These are phyloP conservation scores for Puma concolor DNA, from an alignment of 2,113 vertebrate genomes.

Conservation along the genomic window DNA sequence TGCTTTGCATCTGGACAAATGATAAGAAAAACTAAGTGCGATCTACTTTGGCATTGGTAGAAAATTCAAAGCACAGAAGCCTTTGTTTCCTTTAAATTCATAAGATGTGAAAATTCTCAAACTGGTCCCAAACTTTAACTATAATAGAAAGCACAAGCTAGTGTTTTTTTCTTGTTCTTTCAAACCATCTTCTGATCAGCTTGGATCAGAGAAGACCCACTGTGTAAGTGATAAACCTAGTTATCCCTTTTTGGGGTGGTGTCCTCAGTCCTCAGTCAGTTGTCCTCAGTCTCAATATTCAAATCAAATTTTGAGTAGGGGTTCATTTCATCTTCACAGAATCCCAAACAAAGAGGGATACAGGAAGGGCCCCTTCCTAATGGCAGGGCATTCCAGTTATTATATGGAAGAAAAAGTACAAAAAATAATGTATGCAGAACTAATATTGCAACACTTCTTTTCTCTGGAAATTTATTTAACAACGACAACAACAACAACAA, in stretches of 20 bases:
- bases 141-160: background rate
- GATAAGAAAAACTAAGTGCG: background rate
- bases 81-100: background rate
- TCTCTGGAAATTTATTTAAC: background rate
- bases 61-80: background rate
- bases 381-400: background rate
- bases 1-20: background rate
- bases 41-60: background rate
- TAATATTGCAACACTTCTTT: background rate
- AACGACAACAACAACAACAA: background rate
- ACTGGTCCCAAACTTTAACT: background rate
- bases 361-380: background rate
- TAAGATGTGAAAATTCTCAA: background rate
- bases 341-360: background rate
- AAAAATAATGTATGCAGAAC: background rate
- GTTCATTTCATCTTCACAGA: background rate
- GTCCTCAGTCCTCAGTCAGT: no score
- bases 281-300: background rate
- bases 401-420: background rate
- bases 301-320: background rate
- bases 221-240: background rate
- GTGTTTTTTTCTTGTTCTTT: background rate
- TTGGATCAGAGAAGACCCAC: background rate
- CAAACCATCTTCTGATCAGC: background rate
- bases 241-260: background rate